phyloP scores from a whole-genome alignment of 2,113 vertebrate species.

The Enhydra lutris region DNA sequence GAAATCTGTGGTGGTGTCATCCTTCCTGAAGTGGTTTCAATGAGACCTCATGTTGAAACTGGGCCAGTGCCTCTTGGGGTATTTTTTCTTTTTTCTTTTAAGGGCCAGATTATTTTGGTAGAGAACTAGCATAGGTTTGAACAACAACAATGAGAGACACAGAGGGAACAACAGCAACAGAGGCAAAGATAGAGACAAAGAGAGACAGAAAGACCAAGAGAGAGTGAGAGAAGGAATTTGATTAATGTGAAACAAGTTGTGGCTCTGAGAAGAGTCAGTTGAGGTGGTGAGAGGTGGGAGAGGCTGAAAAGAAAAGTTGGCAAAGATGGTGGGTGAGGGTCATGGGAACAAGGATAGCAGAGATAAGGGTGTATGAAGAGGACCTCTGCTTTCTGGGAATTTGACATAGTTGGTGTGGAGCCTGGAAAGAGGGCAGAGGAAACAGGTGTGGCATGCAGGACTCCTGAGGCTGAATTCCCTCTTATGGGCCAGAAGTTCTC shows the following conservation, averaged over 20 bases:
- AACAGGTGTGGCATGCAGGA: neutral
- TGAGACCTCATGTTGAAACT: conserved; percentile 42
- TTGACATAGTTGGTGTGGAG: neutral
- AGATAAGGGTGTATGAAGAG: neutral
- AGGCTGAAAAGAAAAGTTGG: neutral
- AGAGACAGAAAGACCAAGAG: neutral
- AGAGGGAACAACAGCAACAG: neutral
- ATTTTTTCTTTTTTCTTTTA: neutral
- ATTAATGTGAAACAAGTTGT: neutral
- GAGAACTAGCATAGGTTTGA: conserved; percentile 13
- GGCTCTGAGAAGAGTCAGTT: neutral
- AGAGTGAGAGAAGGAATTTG: neutral
- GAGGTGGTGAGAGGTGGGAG: neutral
- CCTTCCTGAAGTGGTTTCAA: conserved; percentile 71
- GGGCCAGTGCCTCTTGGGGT: conserved; percentile 16
- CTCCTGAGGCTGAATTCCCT: neutral
- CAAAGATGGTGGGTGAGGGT: neutral
- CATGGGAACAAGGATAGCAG: neutral
- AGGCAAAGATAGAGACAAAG: neutral
- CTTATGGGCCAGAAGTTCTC: neutral
- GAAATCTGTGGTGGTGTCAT: conserved; percentile 56
- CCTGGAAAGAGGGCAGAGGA: neutral
- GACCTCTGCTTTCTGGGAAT: neutral
- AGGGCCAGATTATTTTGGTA: conserved; percentile 44
- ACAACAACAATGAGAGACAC: neutral